These are phyloP conservation scores for Cryptops parisi DNA, from an alignment of 2,888 invertebrate species.

Conservation along the genomic window DNA sequence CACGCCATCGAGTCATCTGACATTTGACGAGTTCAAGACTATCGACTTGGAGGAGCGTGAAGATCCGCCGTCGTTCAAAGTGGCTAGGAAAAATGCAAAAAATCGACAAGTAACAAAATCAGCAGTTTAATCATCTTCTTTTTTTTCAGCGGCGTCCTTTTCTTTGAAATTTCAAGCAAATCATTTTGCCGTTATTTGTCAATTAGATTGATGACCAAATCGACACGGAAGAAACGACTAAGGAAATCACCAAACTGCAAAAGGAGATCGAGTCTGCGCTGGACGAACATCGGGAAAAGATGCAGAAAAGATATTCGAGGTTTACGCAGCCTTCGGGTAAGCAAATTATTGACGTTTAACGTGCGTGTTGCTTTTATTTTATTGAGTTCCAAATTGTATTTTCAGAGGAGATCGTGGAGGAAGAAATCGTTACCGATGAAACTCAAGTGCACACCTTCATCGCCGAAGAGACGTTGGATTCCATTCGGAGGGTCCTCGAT, in stretches of 20 bases:
- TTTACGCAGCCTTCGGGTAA: not conserved
- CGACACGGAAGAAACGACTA: slow-evolving; percentile 29
- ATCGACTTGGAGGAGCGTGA: slow-evolving; percentile 93
- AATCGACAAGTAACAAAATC: slow-evolving; percentile 9
- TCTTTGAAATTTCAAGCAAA: not conserved
- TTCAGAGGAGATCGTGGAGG: too few species aligned
- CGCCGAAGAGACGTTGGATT: slow-evolving; percentile 15
- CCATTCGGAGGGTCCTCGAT: slow-evolving; percentile 11
- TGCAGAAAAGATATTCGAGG: slow-evolving; percentile 21
- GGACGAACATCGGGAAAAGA: slow-evolving; percentile 38
- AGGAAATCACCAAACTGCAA: slow-evolving; percentile 58
- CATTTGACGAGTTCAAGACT: slow-evolving; percentile 91
- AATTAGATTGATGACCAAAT: slow-evolving; percentile 26
- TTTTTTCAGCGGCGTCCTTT: too few species aligned
- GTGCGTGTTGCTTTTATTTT: too few species aligned
- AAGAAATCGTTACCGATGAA: slow-evolving; percentile 18
- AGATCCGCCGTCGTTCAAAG: slow-evolving; percentile 90
- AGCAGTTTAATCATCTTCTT: not conserved
- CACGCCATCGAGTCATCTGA: slow-evolving; percentile 86
- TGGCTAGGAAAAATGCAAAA: slow-evolving; percentile 59
- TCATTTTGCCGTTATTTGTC: not conserved
- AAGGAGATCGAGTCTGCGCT: slow-evolving; percentile 69
- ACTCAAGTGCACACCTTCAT: slow-evolving; percentile 14
- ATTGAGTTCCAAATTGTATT: too few species aligned
- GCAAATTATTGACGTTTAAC: too few species aligned